Percentiles rank a stretch among this genome's conserved stretches.
Evolutionary conservation across 1,140 invertebrate genomes (phyloP).

Genomic region (Colletes latitarsis): DNA sequence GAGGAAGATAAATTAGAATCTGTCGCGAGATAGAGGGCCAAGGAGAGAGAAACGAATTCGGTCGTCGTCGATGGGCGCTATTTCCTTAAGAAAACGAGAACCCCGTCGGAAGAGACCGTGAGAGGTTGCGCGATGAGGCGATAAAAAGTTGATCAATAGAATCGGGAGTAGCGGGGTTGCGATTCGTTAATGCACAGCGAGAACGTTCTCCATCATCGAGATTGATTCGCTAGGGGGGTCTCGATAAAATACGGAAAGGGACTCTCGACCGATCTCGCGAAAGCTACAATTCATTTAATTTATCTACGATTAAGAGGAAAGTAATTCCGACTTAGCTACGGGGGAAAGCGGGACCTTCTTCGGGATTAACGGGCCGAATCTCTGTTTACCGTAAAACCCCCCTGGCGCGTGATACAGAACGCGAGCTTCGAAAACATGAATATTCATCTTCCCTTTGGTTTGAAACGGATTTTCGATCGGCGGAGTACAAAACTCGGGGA

Average conservation of each 20-base stretch:
- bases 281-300: too few species aligned
- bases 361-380: too few species aligned
- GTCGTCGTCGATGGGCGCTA: constrained; percentile 22
- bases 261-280: too few species aligned
- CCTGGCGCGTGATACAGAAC: too few species aligned
- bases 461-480: too few species aligned
- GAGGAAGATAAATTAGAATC: constrained; percentile 57
- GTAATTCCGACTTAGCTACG: too few species aligned
- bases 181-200: constrained; percentile 26
- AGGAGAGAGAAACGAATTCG: constrained; percentile 37
- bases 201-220: neutral
- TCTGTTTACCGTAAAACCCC: too few species aligned
- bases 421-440: neutral
- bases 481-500: too few species aligned
- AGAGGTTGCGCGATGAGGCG: constrained; percentile 21
- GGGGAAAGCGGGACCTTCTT: too few species aligned
- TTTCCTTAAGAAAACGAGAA: constrained; percentile 41
- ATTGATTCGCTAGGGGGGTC: neutral
- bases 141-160: constrained; percentile 44
- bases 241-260: neutral
- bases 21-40: constrained; percentile 8
- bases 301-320: too few species aligned
- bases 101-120: constrained; percentile 10
- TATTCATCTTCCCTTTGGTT: neutral
- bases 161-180: neutral